phyloP scores from a whole-genome alignment of 1,140 invertebrate species.

The Apis laboriosa region DNA sequence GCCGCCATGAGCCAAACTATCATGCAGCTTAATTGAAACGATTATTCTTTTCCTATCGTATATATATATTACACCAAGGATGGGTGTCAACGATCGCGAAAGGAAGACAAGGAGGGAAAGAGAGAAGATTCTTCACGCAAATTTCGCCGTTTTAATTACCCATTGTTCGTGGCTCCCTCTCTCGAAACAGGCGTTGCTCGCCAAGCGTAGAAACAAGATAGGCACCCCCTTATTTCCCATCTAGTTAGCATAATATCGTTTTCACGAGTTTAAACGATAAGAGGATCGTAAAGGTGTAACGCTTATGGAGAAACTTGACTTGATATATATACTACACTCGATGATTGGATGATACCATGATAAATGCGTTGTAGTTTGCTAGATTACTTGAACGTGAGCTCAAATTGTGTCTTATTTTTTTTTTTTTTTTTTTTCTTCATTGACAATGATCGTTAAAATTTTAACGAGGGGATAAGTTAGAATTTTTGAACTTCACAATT shows the following conservation, averaged over 20 bases:
- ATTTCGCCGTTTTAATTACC: constrained; percentile 58
- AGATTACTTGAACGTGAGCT: too few species aligned
- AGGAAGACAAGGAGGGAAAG: neutral
- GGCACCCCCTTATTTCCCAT: constrained; percentile 29
- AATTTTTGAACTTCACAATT: too few species aligned
- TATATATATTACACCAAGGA: neutral
- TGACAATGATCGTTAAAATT: too few species aligned
- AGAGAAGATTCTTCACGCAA: constrained; percentile 23
- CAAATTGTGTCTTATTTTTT: too few species aligned
- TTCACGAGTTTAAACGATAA: constrained; percentile 46
- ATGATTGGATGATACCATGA: constrained; percentile 27
- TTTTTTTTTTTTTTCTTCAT: too few species aligned
- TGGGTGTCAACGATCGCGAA: constrained; percentile 1
- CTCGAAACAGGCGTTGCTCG: constrained; percentile 16
- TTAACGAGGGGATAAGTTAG: too few species aligned
- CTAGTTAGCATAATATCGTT: constrained; percentile 57
- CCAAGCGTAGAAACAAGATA: constrained; percentile 49
- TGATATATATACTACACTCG: neutral
- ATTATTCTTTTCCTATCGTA: neutral
- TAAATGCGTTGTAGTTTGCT: constrained; percentile 17
- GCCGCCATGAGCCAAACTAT: neutral
- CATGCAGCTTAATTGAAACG: neutral
- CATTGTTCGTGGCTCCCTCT: constrained; percentile 38
- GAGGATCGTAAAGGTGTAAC: constrained; percentile 15
- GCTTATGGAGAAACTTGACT: neutral